phyloP scores from a whole-genome alignment of 2,113 vertebrate genomes.

The Tupaia tana region DNA sequence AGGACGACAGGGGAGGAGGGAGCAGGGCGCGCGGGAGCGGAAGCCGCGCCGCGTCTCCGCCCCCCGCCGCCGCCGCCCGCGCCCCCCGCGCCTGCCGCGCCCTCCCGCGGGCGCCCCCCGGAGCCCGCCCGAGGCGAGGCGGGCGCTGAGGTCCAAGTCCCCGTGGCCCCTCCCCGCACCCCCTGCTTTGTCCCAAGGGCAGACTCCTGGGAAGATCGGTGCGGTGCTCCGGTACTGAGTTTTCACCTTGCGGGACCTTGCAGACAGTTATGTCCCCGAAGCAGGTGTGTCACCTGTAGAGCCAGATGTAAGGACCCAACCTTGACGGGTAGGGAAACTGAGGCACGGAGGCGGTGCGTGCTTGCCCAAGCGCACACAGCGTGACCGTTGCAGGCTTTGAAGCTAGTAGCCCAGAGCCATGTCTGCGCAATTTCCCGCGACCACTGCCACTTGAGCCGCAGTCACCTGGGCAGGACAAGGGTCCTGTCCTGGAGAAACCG shows the following conservation, averaged over 20 bases:
- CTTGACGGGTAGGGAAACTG: constrained; percentile 42
- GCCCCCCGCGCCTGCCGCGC: constrained; percentile 71
- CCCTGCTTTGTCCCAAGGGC: not conserved
- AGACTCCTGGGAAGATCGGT: not conserved
- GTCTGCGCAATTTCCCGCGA: not conserved
- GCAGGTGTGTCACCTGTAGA: constrained; percentile 70
- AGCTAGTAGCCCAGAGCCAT: not conserved
- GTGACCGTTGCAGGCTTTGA: not conserved
- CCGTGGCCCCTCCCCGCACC: not conserved
- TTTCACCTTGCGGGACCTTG: not conserved
- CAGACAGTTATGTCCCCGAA: not conserved
- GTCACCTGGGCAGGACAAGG: not conserved
- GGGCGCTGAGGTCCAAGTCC: no score
- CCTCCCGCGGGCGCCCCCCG: constrained; percentile 70
- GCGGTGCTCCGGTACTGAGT: not conserved
- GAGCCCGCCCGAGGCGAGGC: not conserved
- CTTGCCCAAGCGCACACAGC: not conserved
- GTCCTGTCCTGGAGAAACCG: not conserved
- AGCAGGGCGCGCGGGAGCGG: constrained; percentile 69
- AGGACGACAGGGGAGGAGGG: constrained; percentile 65
- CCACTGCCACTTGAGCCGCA: not conserved
- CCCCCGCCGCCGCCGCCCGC: constrained; percentile 55
- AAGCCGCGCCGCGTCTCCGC: constrained; percentile 75
- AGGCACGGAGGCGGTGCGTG: constrained; percentile 29
- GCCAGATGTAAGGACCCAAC: not conserved